Conservation (phyloP, 2,797 vertebrate species). For the Diplodus sargus region DNA sequence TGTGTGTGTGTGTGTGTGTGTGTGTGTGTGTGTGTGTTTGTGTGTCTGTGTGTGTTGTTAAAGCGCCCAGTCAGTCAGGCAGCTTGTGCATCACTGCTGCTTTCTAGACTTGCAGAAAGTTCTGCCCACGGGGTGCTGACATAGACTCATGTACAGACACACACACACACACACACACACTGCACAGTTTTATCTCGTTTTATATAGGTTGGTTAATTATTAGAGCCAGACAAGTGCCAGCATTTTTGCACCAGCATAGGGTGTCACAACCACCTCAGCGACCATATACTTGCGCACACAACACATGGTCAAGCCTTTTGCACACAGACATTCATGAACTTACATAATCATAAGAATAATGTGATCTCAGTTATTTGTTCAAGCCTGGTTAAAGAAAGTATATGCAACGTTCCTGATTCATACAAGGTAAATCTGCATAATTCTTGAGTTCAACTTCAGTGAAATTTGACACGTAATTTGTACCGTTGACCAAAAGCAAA, state of each 20-base stretch:
- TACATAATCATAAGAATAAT: neutral
- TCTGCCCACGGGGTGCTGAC: slow-evolving; percentile 51
- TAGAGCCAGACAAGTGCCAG: slow-evolving; percentile 29
- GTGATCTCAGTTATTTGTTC: neutral
- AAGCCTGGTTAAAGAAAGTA: neutral
- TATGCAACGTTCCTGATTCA: neutral
- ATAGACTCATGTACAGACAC: slow-evolving; percentile 31
- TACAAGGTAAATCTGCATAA: no score
- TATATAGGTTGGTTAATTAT: slow-evolving; percentile 39
- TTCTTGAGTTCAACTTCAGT: neutral
- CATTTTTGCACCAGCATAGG: slow-evolving; percentile 16
- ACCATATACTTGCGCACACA: no score
- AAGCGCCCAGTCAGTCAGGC: slow-evolving; percentile 54
- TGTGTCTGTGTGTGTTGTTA: slow-evolving; percentile 18
- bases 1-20: slow-evolving; percentile 11
- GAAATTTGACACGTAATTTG: neutral
- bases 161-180: slow-evolving; percentile 24
- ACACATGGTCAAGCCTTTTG: neutral
- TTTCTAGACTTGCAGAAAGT: slow-evolving; percentile 68
- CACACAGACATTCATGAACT: neutral
- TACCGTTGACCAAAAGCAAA: neutral
- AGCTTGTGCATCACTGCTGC: slow-evolving; percentile 64
- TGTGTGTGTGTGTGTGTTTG: slow-evolving; percentile 2
- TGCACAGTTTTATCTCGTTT: slow-evolving; percentile 41
- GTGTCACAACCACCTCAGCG: no score